Evolutionary conservation across 53 echinoderm and acorn worm species (phyloP).

Genomic region (Mesocentrotus franciscanus): DNA sequence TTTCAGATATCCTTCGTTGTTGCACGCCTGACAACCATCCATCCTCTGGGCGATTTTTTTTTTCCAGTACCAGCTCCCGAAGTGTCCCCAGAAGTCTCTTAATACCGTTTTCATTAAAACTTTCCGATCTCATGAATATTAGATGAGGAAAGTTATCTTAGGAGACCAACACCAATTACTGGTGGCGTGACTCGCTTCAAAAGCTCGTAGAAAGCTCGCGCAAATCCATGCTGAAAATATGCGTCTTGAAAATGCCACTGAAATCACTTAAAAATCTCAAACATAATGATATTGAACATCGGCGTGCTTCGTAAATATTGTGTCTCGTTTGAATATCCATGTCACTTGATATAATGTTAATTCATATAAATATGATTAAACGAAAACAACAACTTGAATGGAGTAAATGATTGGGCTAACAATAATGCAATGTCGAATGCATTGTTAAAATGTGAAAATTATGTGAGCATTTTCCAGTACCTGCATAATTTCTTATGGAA

Average conservation of each 20-base stretch:
- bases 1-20: background rate
- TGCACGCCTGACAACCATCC: background rate
- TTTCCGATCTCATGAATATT: constrained; percentile 34
- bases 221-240: background rate
- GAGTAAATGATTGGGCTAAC: no score
- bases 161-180: constrained; percentile 41
- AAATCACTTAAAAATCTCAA: background rate
- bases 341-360: no score
- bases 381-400: no score
- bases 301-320: no score
- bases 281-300: background rate
- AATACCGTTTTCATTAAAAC: constrained; percentile 52
- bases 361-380: no score
- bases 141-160: constrained; percentile 1
- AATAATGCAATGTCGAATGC: no score
- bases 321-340: no score
- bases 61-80: background rate
- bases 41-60: constrained; percentile 5
- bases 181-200: constrained; percentile 41
- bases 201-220: background rate
- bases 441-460: no score
- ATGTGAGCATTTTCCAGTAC: no score
- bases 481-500: no score
- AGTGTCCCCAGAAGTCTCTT: constrained; percentile 21
- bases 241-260: background rate